Conservation (phyloP, 2,888 invertebrate genomes). For the Thysanoteuthis rhombus region DNA sequence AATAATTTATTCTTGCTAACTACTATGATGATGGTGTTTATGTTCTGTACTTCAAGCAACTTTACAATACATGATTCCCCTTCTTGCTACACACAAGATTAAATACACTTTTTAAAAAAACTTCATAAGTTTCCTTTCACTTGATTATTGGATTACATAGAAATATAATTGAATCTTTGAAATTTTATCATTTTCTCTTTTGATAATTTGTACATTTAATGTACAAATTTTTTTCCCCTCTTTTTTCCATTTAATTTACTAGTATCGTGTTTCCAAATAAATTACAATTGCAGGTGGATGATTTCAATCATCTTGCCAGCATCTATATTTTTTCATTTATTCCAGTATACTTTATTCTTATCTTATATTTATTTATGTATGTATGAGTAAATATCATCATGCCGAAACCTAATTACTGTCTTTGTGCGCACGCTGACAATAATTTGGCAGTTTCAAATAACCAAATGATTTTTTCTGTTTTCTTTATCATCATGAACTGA, state of each 20-base stretch:
- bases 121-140: not conserved
- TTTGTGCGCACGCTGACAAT: too few species aligned
- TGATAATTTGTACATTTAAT: not conserved
- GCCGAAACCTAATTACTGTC: too few species aligned
- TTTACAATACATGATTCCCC: not conserved
- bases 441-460: too few species aligned
- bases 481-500: too few species aligned
- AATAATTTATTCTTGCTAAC: not conserved
- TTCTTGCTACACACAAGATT: not conserved
- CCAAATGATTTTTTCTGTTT: too few species aligned
- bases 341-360: not conserved
- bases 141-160: not conserved
- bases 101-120: not conserved
- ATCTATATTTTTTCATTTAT: not conserved
- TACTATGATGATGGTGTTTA: not conserved
- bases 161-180: slow-evolving; percentile 12
- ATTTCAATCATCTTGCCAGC: not conserved
- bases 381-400: too few species aligned
- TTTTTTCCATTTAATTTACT: not conserved
- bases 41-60: not conserved
- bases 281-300: not conserved
- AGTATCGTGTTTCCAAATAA: not conserved
- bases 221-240: not conserved
- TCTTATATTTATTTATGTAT: not conserved
- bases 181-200: slow-evolving; percentile 12